Percentiles rank a stretch among this genome's conserved stretches.
Conservation (phyloP, 2,888 invertebrate genomes). For the Nomada fabriciana region DNA sequence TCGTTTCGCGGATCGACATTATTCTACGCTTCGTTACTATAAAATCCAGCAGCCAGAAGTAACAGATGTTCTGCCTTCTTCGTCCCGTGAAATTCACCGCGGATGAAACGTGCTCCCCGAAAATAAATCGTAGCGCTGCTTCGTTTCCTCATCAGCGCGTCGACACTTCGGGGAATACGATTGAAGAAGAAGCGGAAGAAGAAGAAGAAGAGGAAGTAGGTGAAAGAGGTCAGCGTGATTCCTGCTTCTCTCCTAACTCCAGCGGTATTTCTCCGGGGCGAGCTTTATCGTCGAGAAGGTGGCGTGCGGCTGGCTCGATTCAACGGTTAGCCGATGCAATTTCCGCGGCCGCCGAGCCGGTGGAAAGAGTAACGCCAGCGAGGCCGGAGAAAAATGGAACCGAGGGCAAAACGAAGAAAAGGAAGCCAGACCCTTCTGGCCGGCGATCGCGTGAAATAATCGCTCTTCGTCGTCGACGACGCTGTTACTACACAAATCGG, state of each 20-base stretch:
- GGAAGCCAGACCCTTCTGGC: background rate
- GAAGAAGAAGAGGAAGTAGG: background rate
- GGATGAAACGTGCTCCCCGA: conserved; percentile 20
- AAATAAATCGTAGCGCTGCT: conserved; percentile 38
- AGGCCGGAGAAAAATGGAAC: conserved; percentile 46
- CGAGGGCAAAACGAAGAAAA: conserved; percentile 5
- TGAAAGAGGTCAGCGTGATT: conserved; percentile 45
- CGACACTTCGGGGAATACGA: conserved; percentile 29
- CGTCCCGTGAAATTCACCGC: conserved; percentile 14
- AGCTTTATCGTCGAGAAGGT: conserved; percentile 51
- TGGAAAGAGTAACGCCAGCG: conserved; percentile 52
- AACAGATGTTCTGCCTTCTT: background rate
- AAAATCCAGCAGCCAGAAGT: background rate
- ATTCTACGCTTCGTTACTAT: too few relatives aligned
- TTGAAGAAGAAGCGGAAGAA: background rate
- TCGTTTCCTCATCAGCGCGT: conserved; percentile 28
- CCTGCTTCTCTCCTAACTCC: conserved; percentile 25
- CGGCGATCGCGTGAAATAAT: conserved; percentile 35
- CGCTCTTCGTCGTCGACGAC: conserved; percentile 15
- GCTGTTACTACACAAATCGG: conserved; percentile 7
- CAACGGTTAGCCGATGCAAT: conserved; percentile 62
- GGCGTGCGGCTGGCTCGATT: conserved; percentile 51
- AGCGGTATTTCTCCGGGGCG: conserved; percentile 14
- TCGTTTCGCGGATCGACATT: too few relatives aligned
- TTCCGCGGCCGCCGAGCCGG: conserved; percentile 56